Evolutionary conservation across 2,797 vertebrate genomes (phyloP), one percentile per base, ranked within the genome.

Genomic region (Rhadinocentrus ornatus): DNA sequence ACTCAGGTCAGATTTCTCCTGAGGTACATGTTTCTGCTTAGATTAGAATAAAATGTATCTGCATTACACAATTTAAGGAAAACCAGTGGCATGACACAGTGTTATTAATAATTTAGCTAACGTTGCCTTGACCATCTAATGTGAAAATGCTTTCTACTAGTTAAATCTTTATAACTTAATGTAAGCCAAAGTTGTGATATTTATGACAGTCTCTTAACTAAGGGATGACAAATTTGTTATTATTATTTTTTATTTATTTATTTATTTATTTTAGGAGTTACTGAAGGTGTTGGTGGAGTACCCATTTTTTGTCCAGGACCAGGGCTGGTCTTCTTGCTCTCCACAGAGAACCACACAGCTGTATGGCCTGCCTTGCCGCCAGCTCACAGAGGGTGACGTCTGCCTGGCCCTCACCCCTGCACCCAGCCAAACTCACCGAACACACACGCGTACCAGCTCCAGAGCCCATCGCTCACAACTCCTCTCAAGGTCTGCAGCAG

Each of bases 221-320:
- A 86, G 44, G 85, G 60, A 5, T 83, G 69, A 82, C 73, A 20
- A 26, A 60, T n/a, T 67, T 88, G 65, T 83, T 67, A 7, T 7
- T 32, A 32, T 32, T 6, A 6, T 32, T 32, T 6, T 32, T 32
- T 32, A 32, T 31, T 31, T 31, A 6, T 0, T 31, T 31, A 1
- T 22, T 85, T 85, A 83, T 78, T 82, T 60, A 62, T 22, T 86
- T 63, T 81, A 95, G 95, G 95, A 95, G 93, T 85, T 93, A 83
- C 91, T 95, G 83, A 94, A 93, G 78, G 94, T 95, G 83, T 91
- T 95, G 91, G 93, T 93, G 77, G 95, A 95, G 92, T 95, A 95
- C 80, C 95, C 95, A 0, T 95, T 95, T 86, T 95, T 95, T 78
- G 95, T 95, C 68, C 88, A 90, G 80, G 92, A 93, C 82, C 88